phyloP scores from a whole-genome alignment of 1,140 invertebrate species.

The Drosophila ananassae region DNA sequence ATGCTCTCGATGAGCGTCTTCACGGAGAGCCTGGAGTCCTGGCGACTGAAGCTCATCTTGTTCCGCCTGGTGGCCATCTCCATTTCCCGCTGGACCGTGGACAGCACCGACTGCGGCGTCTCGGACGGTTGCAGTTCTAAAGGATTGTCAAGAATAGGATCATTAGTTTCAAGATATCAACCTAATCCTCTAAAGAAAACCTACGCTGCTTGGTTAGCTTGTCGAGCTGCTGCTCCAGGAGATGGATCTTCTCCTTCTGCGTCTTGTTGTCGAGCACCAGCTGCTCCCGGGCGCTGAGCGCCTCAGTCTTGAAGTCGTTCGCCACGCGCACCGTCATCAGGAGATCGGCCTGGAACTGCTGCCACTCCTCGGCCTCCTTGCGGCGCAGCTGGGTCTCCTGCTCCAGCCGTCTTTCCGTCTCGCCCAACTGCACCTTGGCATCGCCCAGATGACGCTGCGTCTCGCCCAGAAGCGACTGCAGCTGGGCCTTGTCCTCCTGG shows the following conservation, averaged over 20 bases:
- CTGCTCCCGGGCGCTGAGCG: slow-evolving; percentile 92
- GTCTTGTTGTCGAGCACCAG: slow-evolving; percentile 92
- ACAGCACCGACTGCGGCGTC: slow-evolving; percentile 85
- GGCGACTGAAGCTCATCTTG: slow-evolving; percentile 86
- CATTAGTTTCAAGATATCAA: not conserved
- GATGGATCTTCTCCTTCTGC: slow-evolving; percentile 90
- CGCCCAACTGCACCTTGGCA: slow-evolving; percentile 85
- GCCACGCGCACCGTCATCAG: slow-evolving; percentile 96
- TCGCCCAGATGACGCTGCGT: slow-evolving; percentile 88
- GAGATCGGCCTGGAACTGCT: slow-evolving; percentile 96
- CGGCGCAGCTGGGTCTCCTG: slow-evolving; percentile 87
- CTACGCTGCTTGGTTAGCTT: slow-evolving; percentile 85
- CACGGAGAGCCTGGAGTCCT: slow-evolving; percentile 93
- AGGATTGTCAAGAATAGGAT: not conserved
- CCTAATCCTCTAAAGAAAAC: slow-evolving; percentile 7
- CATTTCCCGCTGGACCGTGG: slow-evolving; percentile 85
- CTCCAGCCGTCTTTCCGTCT: slow-evolving; percentile 86
- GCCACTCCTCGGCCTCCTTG: slow-evolving; percentile 92
- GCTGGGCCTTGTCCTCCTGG: slow-evolving; percentile 90
- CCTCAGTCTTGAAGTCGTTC: slow-evolving; percentile 96
- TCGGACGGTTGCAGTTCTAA: slow-evolving; percentile 84
- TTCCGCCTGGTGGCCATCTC: slow-evolving; percentile 86
- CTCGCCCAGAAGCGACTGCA: slow-evolving; percentile 88
- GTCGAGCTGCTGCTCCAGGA: slow-evolving; percentile 92
- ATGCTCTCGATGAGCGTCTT: slow-evolving; percentile 95